These are phyloP conservation scores for Eupithecia insigniata DNA, from an alignment of 2,888 invertebrate species.

Conservation along the genomic window DNA sequence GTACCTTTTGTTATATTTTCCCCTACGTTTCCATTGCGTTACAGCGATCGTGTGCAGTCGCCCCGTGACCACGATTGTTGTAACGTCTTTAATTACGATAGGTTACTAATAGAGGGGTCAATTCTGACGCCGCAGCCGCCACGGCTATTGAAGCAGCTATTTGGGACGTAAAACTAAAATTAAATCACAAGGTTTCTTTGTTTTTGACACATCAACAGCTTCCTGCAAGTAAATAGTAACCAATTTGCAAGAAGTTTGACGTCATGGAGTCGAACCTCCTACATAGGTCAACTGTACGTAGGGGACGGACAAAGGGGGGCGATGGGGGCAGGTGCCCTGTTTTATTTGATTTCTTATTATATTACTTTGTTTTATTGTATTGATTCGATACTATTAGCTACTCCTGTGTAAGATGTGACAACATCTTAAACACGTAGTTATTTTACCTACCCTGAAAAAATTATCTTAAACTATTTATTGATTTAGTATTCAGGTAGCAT, in stretches of 20 bases:
- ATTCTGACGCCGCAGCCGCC: background rate
- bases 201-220: constrained; percentile 21
- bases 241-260: constrained; percentile 16
- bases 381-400: too few species aligned
- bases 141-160: background rate
- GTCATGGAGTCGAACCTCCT: constrained; percentile 10
- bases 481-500: too few species aligned
- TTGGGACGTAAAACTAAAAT: background rate
- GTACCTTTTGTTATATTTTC: too few species aligned
- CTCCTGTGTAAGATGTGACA: too few species aligned
- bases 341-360: background rate
- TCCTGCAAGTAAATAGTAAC: constrained; percentile 12
- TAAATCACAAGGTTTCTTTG: constrained; percentile 9
- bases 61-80: too few species aligned
- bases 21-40: too few species aligned
- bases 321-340: background rate
- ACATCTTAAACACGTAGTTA: too few species aligned
- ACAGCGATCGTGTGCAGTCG: too few species aligned
- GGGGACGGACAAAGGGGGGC: background rate
- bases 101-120: background rate
- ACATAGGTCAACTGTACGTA: constrained; percentile 8
- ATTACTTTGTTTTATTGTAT: too few species aligned
- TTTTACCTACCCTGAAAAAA: too few species aligned
- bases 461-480: too few species aligned
- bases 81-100: too few species aligned